Base-by-base conservation (phyloP, 1,140 invertebrate genomes). In the Papilio glaucus region DNA sequence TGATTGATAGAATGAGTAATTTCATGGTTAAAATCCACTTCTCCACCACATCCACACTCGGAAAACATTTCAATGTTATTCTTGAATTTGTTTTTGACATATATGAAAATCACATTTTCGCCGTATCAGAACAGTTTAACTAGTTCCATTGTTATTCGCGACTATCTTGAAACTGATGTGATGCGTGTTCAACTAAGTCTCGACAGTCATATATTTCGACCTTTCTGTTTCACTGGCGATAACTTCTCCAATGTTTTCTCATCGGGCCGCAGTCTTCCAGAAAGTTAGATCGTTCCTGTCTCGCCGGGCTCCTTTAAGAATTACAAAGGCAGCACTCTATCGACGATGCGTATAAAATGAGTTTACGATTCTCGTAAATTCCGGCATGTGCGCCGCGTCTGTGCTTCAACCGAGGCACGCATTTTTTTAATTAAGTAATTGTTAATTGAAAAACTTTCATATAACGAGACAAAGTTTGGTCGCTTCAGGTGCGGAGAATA, bases 291-390 rank as follows among this genome's bases (percentile, higher is more conserved):
- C 85, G 80, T 89, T 88, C 80, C 67, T 84, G 81, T 86, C 84
- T 83, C 82, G 77, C 80, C 78, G 84, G 80, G 82, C 83, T 83
- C 81, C 76, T 82, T 75, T 72, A 60, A 77, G 84, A 87, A 85
- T 89, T 86, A 87, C 81, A 76, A 80, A 85, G 77, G 83, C 81
- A 75, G 78, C 79, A 83, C 74, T 86, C 83, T 82, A 76, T 81
- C 83, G 79, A 68, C 81, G 81, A 86, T 90, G 88, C 87, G 88
- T 91, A 83, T 87, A 90, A 89, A 87, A 89, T 88, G 82, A 84
- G 80, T 86, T 84, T 82, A 77, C 82, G 83, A 85, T 81, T 77
- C 72, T 77, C 78, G 76, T 87, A 86, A 89, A 85, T 82, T 81
- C 73, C 68, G 81, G 71, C 75, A 83, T 80, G 75, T 84, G 69